Base-by-base conservation (phyloP, 2,888 invertebrate species). In the Zaprionus lineosus region DNA sequence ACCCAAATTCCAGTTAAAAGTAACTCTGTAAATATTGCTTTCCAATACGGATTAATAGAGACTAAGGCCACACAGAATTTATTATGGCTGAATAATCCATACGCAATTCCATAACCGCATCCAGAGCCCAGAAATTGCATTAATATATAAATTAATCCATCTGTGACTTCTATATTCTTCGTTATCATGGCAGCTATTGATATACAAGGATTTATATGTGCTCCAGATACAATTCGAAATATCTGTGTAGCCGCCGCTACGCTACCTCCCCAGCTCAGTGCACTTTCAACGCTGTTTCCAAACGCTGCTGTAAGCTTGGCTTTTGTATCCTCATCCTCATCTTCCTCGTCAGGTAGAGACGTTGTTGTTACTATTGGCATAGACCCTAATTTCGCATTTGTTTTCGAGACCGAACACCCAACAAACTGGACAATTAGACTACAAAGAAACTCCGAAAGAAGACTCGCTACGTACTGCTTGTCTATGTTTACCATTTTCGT, bases 131-230 rank as follows among this genome's bases (percentile, higher is more conserved):
- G 0, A 0, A 76, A 0, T 3, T 74, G 73, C 40, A 43, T 14
- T 0, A 61, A 0, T 9, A 74, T 72, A 14, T 56, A 74, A 0
- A 67, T 2, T 0, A 61, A 0, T 0, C 73, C 77, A 14, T 51
- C 46, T 0, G 26, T 0, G 0, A 52, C 0, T 0, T 15, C 4
- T 0, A 61, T n/a, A n/a, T 56, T 43, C 12, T 63, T 2, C 16
- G 67, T 0, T 0, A 76, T 61, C 40, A 74, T 63, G 5, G 67
- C 34, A 0, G 73, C 73, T 0, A 67, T 16, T 0, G 77, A 40
- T 1, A 76, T 6, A n/a, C 63, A 63, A 0, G 73, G 77, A 57
- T 55, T 67, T 0, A 74, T 51, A 5, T 74, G 73, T 0, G 77
- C 73, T 2, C 77, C 73, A 2, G 73, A 73, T 1, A 74, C 2